phyloP scores from a whole-genome alignment of 2,113 vertebrate species.

The Rhabdornis inornatus region DNA sequence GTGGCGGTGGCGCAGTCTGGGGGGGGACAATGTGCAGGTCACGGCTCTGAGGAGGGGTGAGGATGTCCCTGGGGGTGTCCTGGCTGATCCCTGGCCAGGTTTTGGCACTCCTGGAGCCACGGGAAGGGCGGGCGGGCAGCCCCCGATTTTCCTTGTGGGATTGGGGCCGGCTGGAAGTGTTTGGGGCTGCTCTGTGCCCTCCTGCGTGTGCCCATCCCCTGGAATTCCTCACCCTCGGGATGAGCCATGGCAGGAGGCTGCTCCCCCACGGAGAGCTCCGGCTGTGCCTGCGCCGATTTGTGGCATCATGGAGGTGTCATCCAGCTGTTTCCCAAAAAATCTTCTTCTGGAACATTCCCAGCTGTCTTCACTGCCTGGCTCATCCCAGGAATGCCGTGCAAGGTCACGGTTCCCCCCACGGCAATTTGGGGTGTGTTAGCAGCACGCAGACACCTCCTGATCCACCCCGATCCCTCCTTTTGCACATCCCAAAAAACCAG shows the following conservation, averaged over 20 bases:
- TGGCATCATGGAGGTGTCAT: rapidly evolving
- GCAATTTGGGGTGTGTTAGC: not conserved
- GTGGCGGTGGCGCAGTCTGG: rapidly evolving
- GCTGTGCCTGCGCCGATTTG: rapidly evolving
- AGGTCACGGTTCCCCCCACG: rapidly evolving
- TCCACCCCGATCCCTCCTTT: not conserved
- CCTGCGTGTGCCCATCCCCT: too few species aligned
- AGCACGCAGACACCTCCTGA: not conserved
- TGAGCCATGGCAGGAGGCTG: not conserved
- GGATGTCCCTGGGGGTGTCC: not conserved
- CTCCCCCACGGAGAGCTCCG: rapidly evolving
- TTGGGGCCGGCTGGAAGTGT: not conserved
- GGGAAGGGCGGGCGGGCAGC: not conserved
- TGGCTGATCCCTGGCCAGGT: rapidly evolving
- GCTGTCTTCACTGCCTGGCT: not conserved
- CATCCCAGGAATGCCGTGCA: not conserved
- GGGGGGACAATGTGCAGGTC: not conserved
- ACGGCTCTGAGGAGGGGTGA: not conserved
- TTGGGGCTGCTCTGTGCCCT: not conserved
- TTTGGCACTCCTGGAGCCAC: not conserved
- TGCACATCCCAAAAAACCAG: not conserved
- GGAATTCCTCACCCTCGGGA: not conserved
- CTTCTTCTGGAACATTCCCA: not conserved
- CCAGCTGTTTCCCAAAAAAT: not conserved
- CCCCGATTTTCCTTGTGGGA: rapidly evolving